Evolutionary conservation across 2,113 vertebrate genomes (phyloP).

Genomic region (Butastur rufipennis): DNA sequence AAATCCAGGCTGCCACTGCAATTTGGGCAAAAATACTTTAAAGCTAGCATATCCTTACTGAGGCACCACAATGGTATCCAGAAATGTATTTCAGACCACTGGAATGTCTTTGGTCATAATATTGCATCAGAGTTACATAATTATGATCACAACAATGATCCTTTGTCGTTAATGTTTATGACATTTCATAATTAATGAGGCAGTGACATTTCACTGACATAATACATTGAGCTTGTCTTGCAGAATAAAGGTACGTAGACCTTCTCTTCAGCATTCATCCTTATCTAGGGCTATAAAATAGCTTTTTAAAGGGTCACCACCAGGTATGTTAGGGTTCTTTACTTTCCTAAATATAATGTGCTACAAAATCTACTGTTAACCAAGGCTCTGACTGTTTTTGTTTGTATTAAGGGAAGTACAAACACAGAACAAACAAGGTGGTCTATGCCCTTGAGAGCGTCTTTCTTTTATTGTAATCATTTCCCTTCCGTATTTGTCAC

Average conservation of each 20-base stretch:
- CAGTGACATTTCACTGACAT: slow-evolving; percentile 25
- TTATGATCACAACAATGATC: slow-evolving; percentile 17
- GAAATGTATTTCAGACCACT: slow-evolving; percentile 13
- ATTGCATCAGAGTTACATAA: slow-evolving; percentile 52
- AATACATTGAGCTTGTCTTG: background rate
- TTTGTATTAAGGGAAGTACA: slow-evolving; percentile 12
- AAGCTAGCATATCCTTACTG: background rate
- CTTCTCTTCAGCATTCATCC: background rate
- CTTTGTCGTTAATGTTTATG: slow-evolving; percentile 23
- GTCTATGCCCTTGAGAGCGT: background rate
- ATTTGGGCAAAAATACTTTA: slow-evolving; percentile 18
- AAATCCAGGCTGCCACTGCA: background rate
- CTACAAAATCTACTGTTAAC: background rate
- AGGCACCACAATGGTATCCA: slow-evolving; percentile 26
- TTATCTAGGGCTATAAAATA: background rate
- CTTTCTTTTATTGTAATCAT: background rate
- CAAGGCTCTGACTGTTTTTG: background rate
- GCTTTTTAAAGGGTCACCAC: background rate
- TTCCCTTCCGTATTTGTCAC: background rate
- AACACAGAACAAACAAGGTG: slow-evolving; percentile 12
- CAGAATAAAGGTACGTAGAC: background rate
- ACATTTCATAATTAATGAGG: background rate
- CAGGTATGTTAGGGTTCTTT: background rate
- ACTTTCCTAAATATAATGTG: background rate
- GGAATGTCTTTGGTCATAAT: slow-evolving; percentile 40